phyloP scores from a whole-genome alignment of 2,888 invertebrate genomes.

The Melieria picta region DNA sequence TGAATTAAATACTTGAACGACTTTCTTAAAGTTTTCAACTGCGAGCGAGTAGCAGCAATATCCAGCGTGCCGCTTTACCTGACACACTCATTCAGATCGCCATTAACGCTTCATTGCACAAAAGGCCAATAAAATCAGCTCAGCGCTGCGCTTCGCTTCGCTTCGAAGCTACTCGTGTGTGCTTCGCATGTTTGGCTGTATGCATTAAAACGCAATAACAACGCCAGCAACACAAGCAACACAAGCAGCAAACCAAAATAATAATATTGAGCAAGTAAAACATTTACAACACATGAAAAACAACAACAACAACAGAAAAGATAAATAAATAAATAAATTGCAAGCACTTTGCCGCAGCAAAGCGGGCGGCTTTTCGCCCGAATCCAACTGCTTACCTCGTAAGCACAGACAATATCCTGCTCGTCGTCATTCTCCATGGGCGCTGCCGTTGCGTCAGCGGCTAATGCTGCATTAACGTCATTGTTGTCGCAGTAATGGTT shows the following conservation, averaged over 20 bases:
- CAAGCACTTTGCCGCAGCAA: background rate
- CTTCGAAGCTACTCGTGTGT: background rate
- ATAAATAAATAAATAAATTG: background rate
- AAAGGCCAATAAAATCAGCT: background rate
- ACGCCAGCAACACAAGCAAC: background rate
- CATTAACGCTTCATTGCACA: background rate
- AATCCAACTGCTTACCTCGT: conserved; percentile 61
- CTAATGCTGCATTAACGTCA: conserved; percentile 26
- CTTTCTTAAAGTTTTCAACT: no score
- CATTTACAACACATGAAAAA: background rate
- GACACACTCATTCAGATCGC: no score
- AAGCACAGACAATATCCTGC: conserved; percentile 57
- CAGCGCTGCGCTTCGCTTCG: background rate
- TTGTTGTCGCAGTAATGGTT: conserved; percentile 15
- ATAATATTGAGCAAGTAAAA: no score
- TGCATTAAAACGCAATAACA: background rate
- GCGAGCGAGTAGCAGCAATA: no score
- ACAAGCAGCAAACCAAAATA: background rate
- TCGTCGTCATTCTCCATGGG: conserved; percentile 46
- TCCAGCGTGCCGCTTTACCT: background rate
- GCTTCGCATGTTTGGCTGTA: background rate
- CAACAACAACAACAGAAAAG: background rate
- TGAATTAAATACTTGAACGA: no score
- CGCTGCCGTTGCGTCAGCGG: conserved; percentile 9
- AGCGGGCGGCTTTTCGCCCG: background rate